Evolutionary conservation across 2,797 vertebrate genomes (phyloP).

Genomic region (Menidia menidia): DNA sequence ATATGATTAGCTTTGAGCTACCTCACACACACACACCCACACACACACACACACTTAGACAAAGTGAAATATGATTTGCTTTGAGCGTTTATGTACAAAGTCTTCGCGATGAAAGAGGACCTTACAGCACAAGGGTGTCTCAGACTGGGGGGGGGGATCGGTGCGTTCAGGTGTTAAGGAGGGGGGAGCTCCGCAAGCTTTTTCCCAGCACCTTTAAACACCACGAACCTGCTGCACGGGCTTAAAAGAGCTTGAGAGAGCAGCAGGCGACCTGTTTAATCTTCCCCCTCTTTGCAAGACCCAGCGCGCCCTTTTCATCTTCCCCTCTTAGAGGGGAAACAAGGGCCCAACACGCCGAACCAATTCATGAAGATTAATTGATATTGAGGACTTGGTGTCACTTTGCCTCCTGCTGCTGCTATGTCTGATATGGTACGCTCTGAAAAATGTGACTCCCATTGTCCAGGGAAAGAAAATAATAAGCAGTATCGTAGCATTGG

Average conservation of each 20-base stretch:
- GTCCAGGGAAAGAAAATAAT: constrained; percentile 8
- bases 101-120: constrained; percentile 94
- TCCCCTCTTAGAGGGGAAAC: constrained; percentile 66
- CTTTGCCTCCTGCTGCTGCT: constrained; percentile 31
- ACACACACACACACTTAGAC: constrained; percentile 23
- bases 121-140: constrained; percentile 90
- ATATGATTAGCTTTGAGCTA: constrained; percentile 99
- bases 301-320: constrained; percentile 74
- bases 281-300: constrained; percentile 76
- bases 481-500: neutral
- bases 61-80: constrained; percentile 96
- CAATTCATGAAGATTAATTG: constrained; percentile 80
- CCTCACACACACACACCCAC: constrained; percentile 44
- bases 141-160: constrained; percentile 73
- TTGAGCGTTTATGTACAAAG: constrained; percentile 99
- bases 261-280: constrained; percentile 80
- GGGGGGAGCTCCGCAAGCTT: constrained; percentile 61
- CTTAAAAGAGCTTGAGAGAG: constrained; percentile 81
- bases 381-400: constrained; percentile 69
- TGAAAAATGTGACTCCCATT: constrained; percentile 38
- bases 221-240: constrained; percentile 75
- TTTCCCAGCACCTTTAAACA: constrained; percentile 77
- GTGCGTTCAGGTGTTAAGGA: constrained; percentile 41
- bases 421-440: constrained; percentile 24
- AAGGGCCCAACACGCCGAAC: constrained; percentile 64